Percentiles rank a stretch among this genome's conserved stretches.
These are phyloP conservation scores for Nycteola revayana DNA, from an alignment of 2,888 invertebrate species.

Conservation along the genomic window DNA sequence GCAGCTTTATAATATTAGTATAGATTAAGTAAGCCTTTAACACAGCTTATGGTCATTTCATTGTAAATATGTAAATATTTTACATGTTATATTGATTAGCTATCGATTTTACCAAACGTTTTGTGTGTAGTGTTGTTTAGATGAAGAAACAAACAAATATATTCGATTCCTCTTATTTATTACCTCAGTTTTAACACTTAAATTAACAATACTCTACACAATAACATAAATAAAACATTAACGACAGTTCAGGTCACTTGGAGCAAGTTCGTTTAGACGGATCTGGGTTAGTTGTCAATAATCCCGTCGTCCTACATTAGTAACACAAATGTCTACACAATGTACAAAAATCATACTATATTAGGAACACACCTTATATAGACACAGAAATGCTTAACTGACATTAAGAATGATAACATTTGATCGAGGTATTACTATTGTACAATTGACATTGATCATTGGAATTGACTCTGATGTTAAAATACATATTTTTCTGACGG, in stretches of 20 bases:
- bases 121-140: too few species aligned
- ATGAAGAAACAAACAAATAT: constrained; percentile 19
- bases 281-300: constrained; percentile 33
- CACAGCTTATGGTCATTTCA: too few species aligned
- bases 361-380: constrained; percentile 9
- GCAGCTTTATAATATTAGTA: too few species aligned
- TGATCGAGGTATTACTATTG: too few species aligned
- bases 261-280: constrained; percentile 33
- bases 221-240: constrained; percentile 46
- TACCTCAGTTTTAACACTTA: constrained; percentile 69
- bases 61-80: too few species aligned
- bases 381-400: neutral
- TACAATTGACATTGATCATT: too few species aligned
- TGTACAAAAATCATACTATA: constrained; percentile 7
- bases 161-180: constrained; percentile 75
- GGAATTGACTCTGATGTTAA: too few species aligned
- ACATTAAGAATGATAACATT: too few species aligned
- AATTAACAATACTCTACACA: constrained; percentile 51
- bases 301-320: constrained; percentile 13
- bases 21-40: too few species aligned
- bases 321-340: constrained; percentile 10
- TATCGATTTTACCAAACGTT: too few species aligned
- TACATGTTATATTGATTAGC: too few species aligned
- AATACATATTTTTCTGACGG: too few species aligned
- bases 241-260: constrained; percentile 54